A percentile compares a stretch with the other conserved stretches of the same genome.
Evolutionary conservation across 2,113 vertebrate species (phyloP).

Genomic region (Callionymus lyra): DNA sequence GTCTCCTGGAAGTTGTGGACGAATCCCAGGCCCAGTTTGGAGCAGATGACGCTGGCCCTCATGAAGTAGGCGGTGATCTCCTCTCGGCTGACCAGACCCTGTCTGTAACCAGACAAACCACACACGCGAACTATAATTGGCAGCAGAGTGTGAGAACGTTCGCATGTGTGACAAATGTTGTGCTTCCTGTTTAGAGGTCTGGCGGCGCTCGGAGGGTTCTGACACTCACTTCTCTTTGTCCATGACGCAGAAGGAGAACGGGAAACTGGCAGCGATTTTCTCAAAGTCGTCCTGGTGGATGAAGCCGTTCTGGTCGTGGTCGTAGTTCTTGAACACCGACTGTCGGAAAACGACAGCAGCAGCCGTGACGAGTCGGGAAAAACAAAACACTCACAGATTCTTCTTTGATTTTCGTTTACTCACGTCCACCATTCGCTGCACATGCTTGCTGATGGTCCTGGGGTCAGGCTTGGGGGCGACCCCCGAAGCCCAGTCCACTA

Average conservation of each 20-base stretch:
- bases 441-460: slow-evolving; percentile 90
- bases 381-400: slow-evolving; percentile 24
- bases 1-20: slow-evolving; percentile 94
- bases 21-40: slow-evolving; percentile 88
- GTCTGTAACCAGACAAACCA: slow-evolving; percentile 56
- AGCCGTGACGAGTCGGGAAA: slow-evolving; percentile 3
- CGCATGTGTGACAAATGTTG: background rate
- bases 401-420: slow-evolving; percentile 46
- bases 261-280: slow-evolving; percentile 92
- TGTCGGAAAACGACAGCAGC: slow-evolving; percentile 41
- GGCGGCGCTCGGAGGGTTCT: background rate
- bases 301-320: slow-evolving; percentile 89
- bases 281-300: slow-evolving; percentile 94
- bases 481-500: slow-evolving; percentile 90
- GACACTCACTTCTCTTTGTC: slow-evolving; percentile 85
- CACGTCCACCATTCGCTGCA: slow-evolving; percentile 96
- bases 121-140: background rate
- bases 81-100: slow-evolving; percentile 85
- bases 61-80: slow-evolving; percentile 96
- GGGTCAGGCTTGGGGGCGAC: slow-evolving; percentile 88
- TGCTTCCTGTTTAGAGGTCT: slow-evolving; percentile 1
- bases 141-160: no score
- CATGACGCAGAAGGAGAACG: slow-evolving; percentile 94
- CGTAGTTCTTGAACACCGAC: slow-evolving; percentile 98
- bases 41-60: slow-evolving; percentile 91